These are phyloP conservation scores for Barbus barbus DNA, from an alignment of 2,113 vertebrate genomes.

Conservation along the genomic window DNA sequence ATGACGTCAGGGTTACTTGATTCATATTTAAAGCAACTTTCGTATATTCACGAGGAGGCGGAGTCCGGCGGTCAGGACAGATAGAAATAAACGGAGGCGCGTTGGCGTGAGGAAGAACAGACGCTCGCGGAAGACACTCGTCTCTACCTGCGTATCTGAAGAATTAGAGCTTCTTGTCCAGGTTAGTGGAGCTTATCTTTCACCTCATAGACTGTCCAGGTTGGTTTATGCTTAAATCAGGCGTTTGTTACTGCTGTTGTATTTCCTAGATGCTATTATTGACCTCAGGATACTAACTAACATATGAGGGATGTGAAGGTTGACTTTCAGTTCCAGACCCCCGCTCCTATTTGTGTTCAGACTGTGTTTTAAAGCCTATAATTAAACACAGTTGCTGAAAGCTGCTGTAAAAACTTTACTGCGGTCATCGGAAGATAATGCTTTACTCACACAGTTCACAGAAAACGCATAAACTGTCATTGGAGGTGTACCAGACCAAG, in stretches of 20 bases:
- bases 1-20: neutral
- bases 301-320: neutral
- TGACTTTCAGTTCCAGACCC: neutral
- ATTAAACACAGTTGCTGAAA: conserved; percentile 9
- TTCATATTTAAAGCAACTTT: neutral
- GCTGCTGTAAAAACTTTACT: neutral
- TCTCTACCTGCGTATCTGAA: neutral
- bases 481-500: neutral
- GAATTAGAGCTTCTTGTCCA: neutral
- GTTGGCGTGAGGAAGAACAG: neutral
- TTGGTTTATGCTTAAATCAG: neutral
- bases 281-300: neutral
- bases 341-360: neutral
- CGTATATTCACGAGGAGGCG: conserved; percentile 1
- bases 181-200: neutral
- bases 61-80: neutral
- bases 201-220: neutral
- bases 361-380: neutral
- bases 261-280: neutral
- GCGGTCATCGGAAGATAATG: neutral
- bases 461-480: neutral
- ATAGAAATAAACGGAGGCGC: conserved; percentile 27
- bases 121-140: conserved; percentile 2
- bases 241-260: neutral
- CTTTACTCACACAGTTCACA: neutral